Evolutionary conservation across 2,113 vertebrate species (phyloP).

Genomic region (Pica pica): DNA sequence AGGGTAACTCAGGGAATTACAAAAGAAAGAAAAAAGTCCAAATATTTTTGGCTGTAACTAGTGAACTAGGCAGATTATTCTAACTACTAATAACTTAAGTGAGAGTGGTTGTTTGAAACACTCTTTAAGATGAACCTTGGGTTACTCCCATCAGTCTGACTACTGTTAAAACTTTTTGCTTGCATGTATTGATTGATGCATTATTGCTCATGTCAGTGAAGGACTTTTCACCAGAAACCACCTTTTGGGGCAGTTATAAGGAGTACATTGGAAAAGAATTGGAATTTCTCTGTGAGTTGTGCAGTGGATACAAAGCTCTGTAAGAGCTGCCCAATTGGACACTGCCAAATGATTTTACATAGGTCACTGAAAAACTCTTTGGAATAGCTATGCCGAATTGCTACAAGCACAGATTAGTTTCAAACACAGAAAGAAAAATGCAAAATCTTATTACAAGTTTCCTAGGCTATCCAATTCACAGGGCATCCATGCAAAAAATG

Average conservation of each 20-base stretch:
- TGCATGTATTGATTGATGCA: neutral
- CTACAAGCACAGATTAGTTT: neutral
- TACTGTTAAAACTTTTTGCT: neutral
- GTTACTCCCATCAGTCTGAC: fast-evolving
- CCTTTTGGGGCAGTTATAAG: neutral
- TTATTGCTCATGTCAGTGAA: neutral
- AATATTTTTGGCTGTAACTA: neutral
- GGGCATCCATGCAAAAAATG: neutral
- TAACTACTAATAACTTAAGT: neutral
- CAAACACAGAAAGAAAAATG: neutral
- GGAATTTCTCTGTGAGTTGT: neutral
- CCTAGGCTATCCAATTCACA: neutral
- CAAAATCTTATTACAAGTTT: neutral
- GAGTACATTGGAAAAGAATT: neutral
- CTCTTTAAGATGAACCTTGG: neutral
- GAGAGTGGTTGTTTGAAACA: neutral
- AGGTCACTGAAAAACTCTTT: neutral
- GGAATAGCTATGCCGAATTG: neutral
- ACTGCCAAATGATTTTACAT: neutral
- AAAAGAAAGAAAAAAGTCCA: neutral
- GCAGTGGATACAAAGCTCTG: neutral
- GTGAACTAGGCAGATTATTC: neutral
- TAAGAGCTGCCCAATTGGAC: neutral
- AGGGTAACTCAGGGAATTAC: fast-evolving
- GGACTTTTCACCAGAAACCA: neutral